A percentile compares a stretch with the other conserved stretches of the same genome.
Evolutionary conservation across 2,797 vertebrate genomes (phyloP).

Genomic region (Adrianichthys oophorus): DNA sequence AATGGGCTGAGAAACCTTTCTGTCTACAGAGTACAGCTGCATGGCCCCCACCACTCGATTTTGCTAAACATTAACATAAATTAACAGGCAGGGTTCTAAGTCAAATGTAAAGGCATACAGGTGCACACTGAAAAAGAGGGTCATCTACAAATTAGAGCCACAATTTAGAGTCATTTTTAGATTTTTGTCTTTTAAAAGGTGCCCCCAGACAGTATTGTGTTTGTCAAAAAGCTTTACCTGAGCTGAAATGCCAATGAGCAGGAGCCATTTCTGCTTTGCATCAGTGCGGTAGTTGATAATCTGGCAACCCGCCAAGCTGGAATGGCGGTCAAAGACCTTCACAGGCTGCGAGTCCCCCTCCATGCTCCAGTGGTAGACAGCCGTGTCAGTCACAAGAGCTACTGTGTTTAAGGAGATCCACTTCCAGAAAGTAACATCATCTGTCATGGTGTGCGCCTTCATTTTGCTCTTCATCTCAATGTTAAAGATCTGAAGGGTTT

Average conservation of each 20-base stretch:
- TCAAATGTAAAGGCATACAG: not conserved
- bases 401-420: slow-evolving; percentile 99
- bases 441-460: slow-evolving; percentile 99
- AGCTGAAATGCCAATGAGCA: slow-evolving; percentile 96
- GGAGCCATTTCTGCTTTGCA: slow-evolving; percentile 97
- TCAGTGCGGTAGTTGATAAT: slow-evolving; percentile 99
- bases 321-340: slow-evolving; percentile 97
- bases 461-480: slow-evolving; percentile 99
- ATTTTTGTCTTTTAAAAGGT: not conserved
- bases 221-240: slow-evolving; percentile 80
- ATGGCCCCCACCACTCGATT: slow-evolving; percentile 99
- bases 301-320: slow-evolving; percentile 96
- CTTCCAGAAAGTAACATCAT: slow-evolving; percentile 99
- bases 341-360: slow-evolving; percentile 97
- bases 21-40: slow-evolving; percentile 98
- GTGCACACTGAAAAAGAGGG: not conserved
- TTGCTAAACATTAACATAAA: slow-evolving; percentile 79
- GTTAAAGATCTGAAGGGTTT: slow-evolving; percentile 99
- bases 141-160: not conserved
- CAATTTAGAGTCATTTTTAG: not conserved
- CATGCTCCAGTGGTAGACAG: slow-evolving; percentile 99
- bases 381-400: slow-evolving; percentile 96
- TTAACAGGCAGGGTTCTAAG: no score
- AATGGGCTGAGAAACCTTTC: slow-evolving; percentile 97
- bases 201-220: not conserved